Percentiles rank a stretch among this genome's conserved stretches.
These are phyloP conservation scores for Chionis minor DNA, from an alignment of 2,113 vertebrate genomes.

Conservation along the genomic window DNA sequence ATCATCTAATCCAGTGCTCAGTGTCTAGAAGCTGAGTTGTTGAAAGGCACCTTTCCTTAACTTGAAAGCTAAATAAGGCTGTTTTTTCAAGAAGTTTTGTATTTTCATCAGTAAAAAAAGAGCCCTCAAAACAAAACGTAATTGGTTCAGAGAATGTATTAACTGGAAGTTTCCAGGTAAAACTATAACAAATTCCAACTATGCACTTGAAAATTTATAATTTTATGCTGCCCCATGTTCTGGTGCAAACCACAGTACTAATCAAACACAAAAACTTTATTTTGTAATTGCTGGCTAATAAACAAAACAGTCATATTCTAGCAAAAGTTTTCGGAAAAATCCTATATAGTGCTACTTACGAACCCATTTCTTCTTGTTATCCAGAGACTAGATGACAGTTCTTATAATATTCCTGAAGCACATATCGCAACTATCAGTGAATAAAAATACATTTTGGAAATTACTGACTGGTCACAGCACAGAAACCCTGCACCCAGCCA, in stretches of 20 bases:
- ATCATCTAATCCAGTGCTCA: not conserved
- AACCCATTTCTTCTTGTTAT: not conserved
- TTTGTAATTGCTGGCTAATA: not conserved
- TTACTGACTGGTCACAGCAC: not conserved
- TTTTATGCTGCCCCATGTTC: not conserved
- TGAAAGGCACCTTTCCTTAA: not conserved
- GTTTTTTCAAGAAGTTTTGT: not conserved
- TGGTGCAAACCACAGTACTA: not conserved
- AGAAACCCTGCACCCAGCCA: not conserved
- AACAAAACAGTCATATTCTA: not conserved
- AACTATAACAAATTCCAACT: not conserved
- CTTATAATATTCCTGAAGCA: not conserved
- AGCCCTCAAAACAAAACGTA: rapidly evolving
- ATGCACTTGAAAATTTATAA: not conserved
- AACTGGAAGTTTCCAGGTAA: not conserved
- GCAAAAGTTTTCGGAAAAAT: not conserved
- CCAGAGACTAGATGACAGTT: not conserved
- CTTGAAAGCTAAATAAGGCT: not conserved
- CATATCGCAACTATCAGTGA: not conserved
- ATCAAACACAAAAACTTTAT: not conserved
- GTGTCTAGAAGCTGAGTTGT: not conserved
- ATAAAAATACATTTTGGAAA: not conserved
- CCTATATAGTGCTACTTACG: too few species aligned
- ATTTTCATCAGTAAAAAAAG: not conserved
- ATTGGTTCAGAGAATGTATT: not conserved